These are phyloP conservation scores for Ivindomyrus marchei DNA, from an alignment of 2,113 vertebrate genomes.

Conservation along the genomic window DNA sequence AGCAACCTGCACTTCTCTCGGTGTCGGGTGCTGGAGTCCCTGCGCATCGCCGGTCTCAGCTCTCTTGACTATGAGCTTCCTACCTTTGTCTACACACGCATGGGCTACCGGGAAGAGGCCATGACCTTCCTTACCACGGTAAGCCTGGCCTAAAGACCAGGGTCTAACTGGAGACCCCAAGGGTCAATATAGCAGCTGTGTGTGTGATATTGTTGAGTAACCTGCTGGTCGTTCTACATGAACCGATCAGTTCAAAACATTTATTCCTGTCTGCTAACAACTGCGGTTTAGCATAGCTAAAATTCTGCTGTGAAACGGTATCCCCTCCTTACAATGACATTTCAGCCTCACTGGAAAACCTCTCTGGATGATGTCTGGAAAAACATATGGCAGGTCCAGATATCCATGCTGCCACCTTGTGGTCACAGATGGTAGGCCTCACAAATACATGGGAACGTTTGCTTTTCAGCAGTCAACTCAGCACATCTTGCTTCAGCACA, in stretches of 20 bases:
- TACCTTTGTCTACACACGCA: slow-evolving; percentile 65
- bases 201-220: not conserved
- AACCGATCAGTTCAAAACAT: not conserved
- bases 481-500: too few relatives aligned
- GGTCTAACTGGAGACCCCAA: not conserved
- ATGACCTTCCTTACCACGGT: slow-evolving; percentile 66
- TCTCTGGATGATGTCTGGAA: not conserved
- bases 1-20: slow-evolving; percentile 62
- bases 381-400: not conserved
- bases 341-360: not conserved
- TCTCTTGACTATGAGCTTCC: slow-evolving; percentile 57
- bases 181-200: not conserved
- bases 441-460: not conserved
- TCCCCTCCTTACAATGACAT: not conserved
- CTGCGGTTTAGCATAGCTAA: not conserved
- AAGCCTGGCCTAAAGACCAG: slow-evolving; percentile 29
- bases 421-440: slow-evolving; percentile 1
- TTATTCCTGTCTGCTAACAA: not conserved
- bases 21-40: slow-evolving; percentile 62
- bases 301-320: not conserved
- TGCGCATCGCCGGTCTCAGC: slow-evolving; percentile 61
- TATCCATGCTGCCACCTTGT: slow-evolving; percentile 29
- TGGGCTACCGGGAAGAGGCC: slow-evolving; percentile 65
- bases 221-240: not conserved
- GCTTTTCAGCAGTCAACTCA: not conserved